These are phyloP conservation scores for Lasioglossum lativentre DNA, from an alignment of 2,888 invertebrate genomes.

Conservation along the genomic window DNA sequence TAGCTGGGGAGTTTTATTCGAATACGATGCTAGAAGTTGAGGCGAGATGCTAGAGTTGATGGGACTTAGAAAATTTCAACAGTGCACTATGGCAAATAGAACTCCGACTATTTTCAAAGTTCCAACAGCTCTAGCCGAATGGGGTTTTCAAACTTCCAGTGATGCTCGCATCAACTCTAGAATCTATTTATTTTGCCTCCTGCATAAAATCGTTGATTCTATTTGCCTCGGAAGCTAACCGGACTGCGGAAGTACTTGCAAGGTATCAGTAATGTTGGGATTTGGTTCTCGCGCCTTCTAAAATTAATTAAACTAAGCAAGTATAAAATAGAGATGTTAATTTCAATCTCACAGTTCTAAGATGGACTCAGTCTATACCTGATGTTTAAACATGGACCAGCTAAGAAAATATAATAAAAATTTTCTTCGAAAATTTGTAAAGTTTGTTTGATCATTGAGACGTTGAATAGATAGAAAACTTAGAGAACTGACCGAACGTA, in stretches of 20 bases:
- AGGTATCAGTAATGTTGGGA: background rate
- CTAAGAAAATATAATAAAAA: background rate
- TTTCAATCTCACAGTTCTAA: background rate
- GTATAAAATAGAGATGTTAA: background rate
- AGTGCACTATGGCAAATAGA: background rate
- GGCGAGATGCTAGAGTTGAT: background rate
- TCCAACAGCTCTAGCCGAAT: background rate
- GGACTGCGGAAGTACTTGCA: background rate
- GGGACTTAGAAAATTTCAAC: constrained; percentile 9
- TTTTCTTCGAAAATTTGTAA: too few relatives aligned
- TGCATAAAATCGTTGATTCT: background rate
- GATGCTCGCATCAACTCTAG: too few relatives aligned
- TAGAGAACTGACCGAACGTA: background rate
- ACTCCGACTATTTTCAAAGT: constrained; percentile 10
- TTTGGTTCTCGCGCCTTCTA: background rate
- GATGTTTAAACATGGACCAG: background rate
- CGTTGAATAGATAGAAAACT: background rate
- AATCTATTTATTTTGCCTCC: background rate
- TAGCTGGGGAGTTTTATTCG: background rate
- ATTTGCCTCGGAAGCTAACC: background rate
- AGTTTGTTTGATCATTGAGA: background rate
- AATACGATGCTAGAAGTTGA: background rate
- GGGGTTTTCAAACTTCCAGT: background rate
- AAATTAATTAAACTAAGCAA: background rate
- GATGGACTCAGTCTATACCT: background rate